Percentiles rank a stretch among this genome's conserved stretches.
These are phyloP conservation scores for Aphis gossypii DNA, from an alignment of 1,140 invertebrate genomes.

Conservation along the genomic window DNA sequence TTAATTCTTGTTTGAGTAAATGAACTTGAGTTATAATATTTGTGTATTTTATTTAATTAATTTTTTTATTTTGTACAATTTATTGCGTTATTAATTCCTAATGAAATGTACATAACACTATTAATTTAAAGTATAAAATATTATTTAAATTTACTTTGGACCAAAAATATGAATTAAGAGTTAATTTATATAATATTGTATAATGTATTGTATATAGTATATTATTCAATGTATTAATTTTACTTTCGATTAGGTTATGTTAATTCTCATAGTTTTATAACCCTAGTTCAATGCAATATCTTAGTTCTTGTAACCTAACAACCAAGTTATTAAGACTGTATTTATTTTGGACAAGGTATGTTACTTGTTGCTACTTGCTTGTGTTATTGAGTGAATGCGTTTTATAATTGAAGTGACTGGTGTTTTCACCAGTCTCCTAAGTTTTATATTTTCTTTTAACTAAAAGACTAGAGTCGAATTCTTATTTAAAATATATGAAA, in stretches of 20 bases:
- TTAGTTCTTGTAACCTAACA: neutral
- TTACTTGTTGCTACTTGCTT: too few relatives aligned
- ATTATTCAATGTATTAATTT: neutral
- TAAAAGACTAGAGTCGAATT: too few relatives aligned
- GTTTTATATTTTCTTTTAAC: too few relatives aligned
- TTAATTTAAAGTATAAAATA: too few relatives aligned
- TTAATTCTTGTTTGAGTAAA: neutral
- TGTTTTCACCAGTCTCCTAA: too few relatives aligned
- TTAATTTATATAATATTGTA: too few relatives aligned
- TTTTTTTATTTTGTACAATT: neutral
- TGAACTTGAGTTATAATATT: neutral
- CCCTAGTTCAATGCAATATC: neutral
- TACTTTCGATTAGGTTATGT: neutral
- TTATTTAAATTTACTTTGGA: too few relatives aligned
- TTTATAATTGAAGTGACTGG: too few relatives aligned
- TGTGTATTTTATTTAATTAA: neutral
- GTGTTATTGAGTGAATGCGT: too few relatives aligned
- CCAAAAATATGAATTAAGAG: too few relatives aligned
- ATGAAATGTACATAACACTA: neutral
- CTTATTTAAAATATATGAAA: too few relatives aligned
- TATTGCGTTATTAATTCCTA: neutral
- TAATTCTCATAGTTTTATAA: neutral
- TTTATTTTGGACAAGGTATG: neutral
- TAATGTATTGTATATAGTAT: neutral
- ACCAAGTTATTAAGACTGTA: neutral